Evolutionary conservation across 1,140 invertebrate genomes (phyloP), one percentile per base, ranked within the genome.

Genomic region (Trichonephila clavata): DNA sequence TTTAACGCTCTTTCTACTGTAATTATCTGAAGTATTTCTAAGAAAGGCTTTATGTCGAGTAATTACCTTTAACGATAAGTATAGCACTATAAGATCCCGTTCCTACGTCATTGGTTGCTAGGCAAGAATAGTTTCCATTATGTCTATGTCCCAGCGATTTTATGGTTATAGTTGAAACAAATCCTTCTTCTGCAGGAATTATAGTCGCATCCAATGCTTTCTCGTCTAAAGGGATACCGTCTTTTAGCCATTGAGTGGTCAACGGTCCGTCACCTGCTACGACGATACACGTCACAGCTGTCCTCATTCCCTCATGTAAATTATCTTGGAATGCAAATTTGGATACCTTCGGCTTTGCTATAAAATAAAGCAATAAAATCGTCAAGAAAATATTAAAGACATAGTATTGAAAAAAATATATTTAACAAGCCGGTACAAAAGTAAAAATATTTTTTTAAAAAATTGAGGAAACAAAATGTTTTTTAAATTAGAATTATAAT

Each of bases 321-420:
- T 96, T 96, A 88, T 95, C 95, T 83, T 97, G 96, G 95, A 97
- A 97, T 95, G 95, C 96, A 96, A 97, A 97, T 94, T 96, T 96
- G 95, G 96, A 96, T 95, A 97, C 97, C 96, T 96, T 96, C 94
- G 97, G 97, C 90, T 96, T 96, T 94, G 96, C 97, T 97, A 84
- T 50, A 50, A 50, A 50, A 50, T 50, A 50, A 50, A 50, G 5
- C 50, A 50, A 50, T 50, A 50, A 10, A 10, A 50, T 50, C 0
- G 1, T 50, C 10, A 13, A 50, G 7, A 13, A 50, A 50, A 50
- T 50, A 50, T 50, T 50, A 10, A 50, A 10, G 10, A 50, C 1
- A 13, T 50, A 91, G 50, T 5, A 90, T 60, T 27, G 27, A 80
- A 80, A 84, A 7, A 1, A 21, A 57, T 20, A 4, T 84, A 50